Percentiles rank a stretch among this genome's conserved stretches.
phyloP scores from a whole-genome alignment of 2,888 invertebrate genomes.

The Pycnomerus fuliginosus region DNA sequence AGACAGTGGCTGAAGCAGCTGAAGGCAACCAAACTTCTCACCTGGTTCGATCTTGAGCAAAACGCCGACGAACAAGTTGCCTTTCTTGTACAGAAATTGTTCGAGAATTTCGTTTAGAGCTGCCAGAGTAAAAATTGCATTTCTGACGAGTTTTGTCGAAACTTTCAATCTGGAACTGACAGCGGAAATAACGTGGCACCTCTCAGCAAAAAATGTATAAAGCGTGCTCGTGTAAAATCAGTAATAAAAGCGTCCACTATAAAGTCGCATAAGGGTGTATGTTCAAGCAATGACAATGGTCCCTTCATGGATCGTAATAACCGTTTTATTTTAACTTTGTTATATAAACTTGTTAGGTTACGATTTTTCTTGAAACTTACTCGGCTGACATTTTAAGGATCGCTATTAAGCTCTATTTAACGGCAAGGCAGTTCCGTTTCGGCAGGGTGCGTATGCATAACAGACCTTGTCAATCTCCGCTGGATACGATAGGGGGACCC shows the following conservation, averaged over 20 bases:
- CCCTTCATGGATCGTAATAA: slow-evolving; percentile 15
- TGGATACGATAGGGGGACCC: too few species aligned
- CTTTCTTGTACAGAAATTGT: slow-evolving; percentile 5
- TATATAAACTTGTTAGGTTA: slow-evolving; percentile 3
- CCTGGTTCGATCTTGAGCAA: slow-evolving; percentile 27
- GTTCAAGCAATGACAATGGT: too few species aligned
- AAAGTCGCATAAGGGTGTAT: too few species aligned
- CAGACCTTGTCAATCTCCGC: too few species aligned
- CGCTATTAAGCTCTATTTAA: too few species aligned
- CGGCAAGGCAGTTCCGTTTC: too few species aligned
- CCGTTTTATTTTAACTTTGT: slow-evolving; percentile 11
- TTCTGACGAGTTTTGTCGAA: slow-evolving; percentile 12
- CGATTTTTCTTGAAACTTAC: slow-evolving; percentile 13
- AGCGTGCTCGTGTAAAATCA: too few species aligned
- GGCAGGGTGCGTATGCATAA: too few species aligned
- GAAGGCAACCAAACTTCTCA: slow-evolving; percentile 37
- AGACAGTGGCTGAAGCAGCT: slow-evolving; percentile 32
- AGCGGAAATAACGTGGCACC: too few species aligned
- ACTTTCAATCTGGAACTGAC: slow-evolving; percentile 41
- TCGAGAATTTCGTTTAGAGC: slow-evolving; percentile 10
- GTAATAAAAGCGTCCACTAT: too few species aligned
- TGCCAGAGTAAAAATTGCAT: slow-evolving; percentile 3
- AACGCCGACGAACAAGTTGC: slow-evolving; percentile 10
- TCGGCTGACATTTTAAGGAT: slow-evolving; percentile 13
- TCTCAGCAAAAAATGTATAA: too few species aligned